Evolutionary conservation across 2,888 invertebrate genomes (phyloP).

Genomic region (Stictocephala bisonia): DNA sequence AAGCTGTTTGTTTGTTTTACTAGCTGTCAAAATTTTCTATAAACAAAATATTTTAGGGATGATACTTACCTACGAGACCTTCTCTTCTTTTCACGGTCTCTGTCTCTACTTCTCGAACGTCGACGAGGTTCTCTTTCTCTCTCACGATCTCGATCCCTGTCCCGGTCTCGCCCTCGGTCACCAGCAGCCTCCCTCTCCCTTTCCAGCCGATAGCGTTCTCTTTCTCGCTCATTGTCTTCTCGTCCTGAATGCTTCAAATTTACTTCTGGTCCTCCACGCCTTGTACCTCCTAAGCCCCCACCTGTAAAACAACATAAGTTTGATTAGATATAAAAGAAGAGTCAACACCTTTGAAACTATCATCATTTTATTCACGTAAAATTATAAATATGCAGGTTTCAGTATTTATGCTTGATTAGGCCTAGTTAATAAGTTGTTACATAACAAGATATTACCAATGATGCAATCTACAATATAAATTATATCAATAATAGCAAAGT

Average conservation of each 20-base stretch:
- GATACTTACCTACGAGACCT: conserved; percentile 56
- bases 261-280: conserved; percentile 95
- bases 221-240: conserved; percentile 90
- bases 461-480: too few relatives aligned
- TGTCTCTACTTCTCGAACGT: conserved; percentile 65
- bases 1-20: too few relatives aligned
- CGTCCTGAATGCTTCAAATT: conserved; percentile 97
- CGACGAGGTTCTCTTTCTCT: conserved; percentile 62
- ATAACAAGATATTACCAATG: too few relatives aligned
- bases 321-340: too few relatives aligned
- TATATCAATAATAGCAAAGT: too few relatives aligned
- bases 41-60: too few relatives aligned
- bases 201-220: conserved; percentile 87
- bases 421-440: too few relatives aligned
- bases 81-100: conserved; percentile 58
- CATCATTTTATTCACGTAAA: too few relatives aligned
- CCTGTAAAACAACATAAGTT: conserved; percentile 74
- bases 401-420: too few relatives aligned
- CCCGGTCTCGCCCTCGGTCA: conserved; percentile 66
- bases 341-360: too few relatives aligned
- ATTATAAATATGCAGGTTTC: too few relatives aligned
- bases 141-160: conserved; percentile 62
- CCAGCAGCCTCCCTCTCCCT: conserved; percentile 72
- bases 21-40: too few relatives aligned
- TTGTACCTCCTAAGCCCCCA: conserved; percentile 96